Evolutionary conservation across 1,140 invertebrate genomes (phyloP), one percentile per base, ranked within the genome.

Genomic region (Melanaphis sacchari): DNA sequence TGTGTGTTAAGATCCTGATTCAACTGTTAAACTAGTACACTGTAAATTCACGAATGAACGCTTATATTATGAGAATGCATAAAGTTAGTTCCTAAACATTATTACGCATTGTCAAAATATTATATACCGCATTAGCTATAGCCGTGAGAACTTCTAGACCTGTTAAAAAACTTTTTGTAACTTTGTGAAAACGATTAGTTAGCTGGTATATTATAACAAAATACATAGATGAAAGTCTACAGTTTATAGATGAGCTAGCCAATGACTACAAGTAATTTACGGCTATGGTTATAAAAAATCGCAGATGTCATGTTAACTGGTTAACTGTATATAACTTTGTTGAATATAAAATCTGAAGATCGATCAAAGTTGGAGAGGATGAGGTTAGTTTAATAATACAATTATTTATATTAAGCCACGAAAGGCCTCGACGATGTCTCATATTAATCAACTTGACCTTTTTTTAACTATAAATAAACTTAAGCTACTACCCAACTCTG

Each of bases 1-100:
- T 15, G 59, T 76, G 59, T 76, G 59, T 36, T 76, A 76, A 76
- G 59, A 76, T 76, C n/a, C 59, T n/a, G 59, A 76, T 76, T 76
- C n/a, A 18, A 76, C 59, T 76, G 59, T 76, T 76, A 76, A 76
- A 76, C 59, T 66, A n/a, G 59, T 76, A n/a, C 59, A 15, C 59
- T 76, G 59, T n/a, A 76, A 76, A 76, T 76, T 76, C 59, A 76
- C 59, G 59, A 76, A 76, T 76, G 59, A 76, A 76, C 31, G n/a
- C 59, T 76, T 22, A 18, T 76, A 76, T 76, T 76, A 76, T 76
- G 59, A 76, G 59, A 76, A 76, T n/a, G 18, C 59, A 76, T n/a
- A 1, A 76, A 76, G 59, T 76, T 76, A 76, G 59, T 76, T 76
- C 59, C 59, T 76, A n/a, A 76, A 76, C 31, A 76, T 76, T 76